phyloP scores from a whole-genome alignment of 2,888 invertebrate genomes.

The Phyllotreta striolata region DNA sequence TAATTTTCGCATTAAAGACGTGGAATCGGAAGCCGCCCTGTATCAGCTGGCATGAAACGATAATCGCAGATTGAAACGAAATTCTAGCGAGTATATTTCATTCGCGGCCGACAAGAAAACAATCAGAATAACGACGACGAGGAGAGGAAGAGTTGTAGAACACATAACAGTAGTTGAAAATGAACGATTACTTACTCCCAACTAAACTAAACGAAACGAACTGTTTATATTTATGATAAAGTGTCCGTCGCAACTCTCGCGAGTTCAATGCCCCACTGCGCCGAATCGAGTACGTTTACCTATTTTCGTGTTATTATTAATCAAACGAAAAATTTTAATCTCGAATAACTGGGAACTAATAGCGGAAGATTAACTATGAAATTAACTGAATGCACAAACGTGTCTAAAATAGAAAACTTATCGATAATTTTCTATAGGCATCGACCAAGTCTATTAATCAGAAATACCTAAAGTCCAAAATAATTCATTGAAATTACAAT shows the following conservation, averaged over 20 bases:
- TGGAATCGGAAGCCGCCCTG: too few relatives aligned
- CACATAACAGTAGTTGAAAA: conserved; percentile 22
- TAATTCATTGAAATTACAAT: too few relatives aligned
- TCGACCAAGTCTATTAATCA: too few relatives aligned
- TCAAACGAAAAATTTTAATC: conserved; percentile 21
- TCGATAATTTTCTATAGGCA: too few relatives aligned
- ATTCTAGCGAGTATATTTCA: conserved; percentile 5
- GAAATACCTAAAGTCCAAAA: too few relatives aligned
- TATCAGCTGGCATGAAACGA: neutral
- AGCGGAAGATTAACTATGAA: conserved; percentile 2
- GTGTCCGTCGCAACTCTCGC: conserved; percentile 15
- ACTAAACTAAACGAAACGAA: conserved; percentile 12
- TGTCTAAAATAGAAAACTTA: too few relatives aligned
- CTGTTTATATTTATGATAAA: conserved; percentile 24
- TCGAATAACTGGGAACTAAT: conserved; percentile 18
- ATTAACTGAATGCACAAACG: neutral
- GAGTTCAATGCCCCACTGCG: conserved; percentile 18
- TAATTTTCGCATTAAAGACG: too few relatives aligned
- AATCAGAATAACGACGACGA: conserved; percentile 15
- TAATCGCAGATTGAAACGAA: conserved; percentile 7
- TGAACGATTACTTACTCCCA: conserved; percentile 13
- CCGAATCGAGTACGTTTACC: conserved; percentile 20
- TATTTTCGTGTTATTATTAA: conserved; percentile 23
- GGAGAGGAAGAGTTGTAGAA: conserved; percentile 22
- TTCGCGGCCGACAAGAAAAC: conserved; percentile 9